phyloP scores from a whole-genome alignment of 53 echinoderm and acorn worm species.

The Pentamera pediparva region DNA sequence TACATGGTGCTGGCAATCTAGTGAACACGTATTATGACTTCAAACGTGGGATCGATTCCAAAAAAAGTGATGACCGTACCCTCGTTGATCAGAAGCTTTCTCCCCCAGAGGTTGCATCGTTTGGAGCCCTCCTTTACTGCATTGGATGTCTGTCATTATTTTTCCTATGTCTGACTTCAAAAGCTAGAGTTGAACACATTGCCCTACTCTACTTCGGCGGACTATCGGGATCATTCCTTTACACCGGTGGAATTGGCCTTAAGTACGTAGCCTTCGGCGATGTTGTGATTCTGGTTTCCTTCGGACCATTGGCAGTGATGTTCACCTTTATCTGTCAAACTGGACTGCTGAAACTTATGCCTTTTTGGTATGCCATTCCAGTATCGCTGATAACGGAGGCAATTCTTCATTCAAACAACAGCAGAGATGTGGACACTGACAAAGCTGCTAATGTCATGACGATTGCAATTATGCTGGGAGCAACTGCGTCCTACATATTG shows the following conservation, averaged over 20 bases:
- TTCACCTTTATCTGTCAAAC: conserved; percentile 80
- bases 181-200: conserved; percentile 77
- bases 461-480: conserved; percentile 64
- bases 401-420: conserved; percentile 88
- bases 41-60: conserved; percentile 87
- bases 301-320: conserved; percentile 90
- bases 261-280: conserved; percentile 87
- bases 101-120: conserved; percentile 73
- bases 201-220: conserved; percentile 84
- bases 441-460: conserved; percentile 68
- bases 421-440: conserved; percentile 64
- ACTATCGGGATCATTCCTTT: conserved; percentile 81
- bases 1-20: conserved; percentile 92
- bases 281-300: conserved; percentile 69
- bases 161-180: not conserved
- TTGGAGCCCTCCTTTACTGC: conserved; percentile 70
- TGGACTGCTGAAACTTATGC: conserved; percentile 58
- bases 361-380: conserved; percentile 82
- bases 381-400: conserved; percentile 90
- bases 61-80: conserved; percentile 94
- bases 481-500: conserved; percentile 69
- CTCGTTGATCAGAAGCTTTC: conserved; percentile 70
- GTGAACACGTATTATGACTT: conserved; percentile 96
- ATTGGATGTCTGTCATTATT: conserved; percentile 71
- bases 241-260: conserved; percentile 92